Conservation (phyloP, 2,888 invertebrate species). For the Bursaphelenchus okinawaensis region DNA sequence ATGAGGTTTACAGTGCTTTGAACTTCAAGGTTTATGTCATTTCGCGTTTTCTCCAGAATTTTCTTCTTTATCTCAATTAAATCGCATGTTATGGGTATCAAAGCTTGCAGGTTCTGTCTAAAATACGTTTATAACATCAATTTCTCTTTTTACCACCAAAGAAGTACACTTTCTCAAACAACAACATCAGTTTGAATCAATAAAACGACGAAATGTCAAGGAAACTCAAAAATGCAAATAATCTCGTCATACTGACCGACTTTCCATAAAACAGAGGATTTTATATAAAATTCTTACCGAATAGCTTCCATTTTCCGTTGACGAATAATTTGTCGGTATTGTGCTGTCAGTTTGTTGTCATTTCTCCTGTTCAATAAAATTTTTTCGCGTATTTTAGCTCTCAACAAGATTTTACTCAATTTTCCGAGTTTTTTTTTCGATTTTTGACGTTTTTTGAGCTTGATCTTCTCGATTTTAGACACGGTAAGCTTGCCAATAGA, state of each 20-base stretch:
- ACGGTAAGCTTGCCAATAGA: background rate
- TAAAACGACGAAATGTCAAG: too few species aligned
- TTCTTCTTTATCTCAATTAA: background rate
- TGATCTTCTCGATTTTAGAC: background rate
- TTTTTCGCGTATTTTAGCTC: background rate
- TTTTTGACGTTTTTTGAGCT: background rate
- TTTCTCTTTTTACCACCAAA: background rate
- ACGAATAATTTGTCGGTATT: background rate
- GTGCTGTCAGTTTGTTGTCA: background rate
- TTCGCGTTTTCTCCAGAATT: background rate
- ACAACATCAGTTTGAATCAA: too few species aligned
- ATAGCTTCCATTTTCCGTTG: background rate
- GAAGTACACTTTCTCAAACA: too few species aligned
- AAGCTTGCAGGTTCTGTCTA: background rate
- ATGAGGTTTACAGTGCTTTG: constrained; percentile 6
- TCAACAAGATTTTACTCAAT: background rate
- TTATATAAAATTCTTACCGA: background rate
- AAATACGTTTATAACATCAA: background rate
- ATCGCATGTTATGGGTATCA: background rate
- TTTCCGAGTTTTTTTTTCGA: background rate
- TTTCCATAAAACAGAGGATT: background rate
- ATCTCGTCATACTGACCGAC: too few species aligned
- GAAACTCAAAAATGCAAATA: too few species aligned
- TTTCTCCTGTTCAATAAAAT: background rate
- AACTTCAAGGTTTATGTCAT: constrained; percentile 5